Conservation (phyloP, 2,888 invertebrate species). For the Catocala nupta region DNA sequence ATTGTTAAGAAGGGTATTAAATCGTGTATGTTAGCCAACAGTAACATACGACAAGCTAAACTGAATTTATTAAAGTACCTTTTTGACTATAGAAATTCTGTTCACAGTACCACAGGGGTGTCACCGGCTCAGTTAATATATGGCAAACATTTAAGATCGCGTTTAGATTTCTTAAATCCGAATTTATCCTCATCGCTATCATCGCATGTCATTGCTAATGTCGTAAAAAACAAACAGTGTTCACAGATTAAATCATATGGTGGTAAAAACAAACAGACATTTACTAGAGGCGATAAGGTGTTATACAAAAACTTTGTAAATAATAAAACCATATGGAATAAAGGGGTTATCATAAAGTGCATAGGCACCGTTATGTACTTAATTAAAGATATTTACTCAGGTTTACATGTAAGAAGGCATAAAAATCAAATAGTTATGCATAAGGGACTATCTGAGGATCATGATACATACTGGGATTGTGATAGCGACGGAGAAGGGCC, state of each 20-base stretch:
- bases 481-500: background rate
- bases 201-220: no score
- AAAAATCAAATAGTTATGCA: background rate
- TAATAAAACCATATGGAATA: background rate
- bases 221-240: slow-evolving; percentile 7
- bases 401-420: background rate
- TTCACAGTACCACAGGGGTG: slow-evolving; percentile 7
- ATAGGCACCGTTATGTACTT: background rate
- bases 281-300: background rate
- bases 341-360: background rate
- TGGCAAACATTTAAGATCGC: slow-evolving; percentile 8
- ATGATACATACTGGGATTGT: background rate
- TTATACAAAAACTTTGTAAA: background rate
- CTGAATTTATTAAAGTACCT: slow-evolving; percentile 2
- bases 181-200: background rate
- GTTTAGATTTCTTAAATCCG: slow-evolving; percentile 9
- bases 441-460: background rate
- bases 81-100: slow-evolving; percentile 18
- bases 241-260: slow-evolving; percentile 14
- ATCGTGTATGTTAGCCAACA: background rate
- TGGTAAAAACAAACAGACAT: slow-evolving; percentile 4
- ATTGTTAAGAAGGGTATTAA: slow-evolving; percentile 12
- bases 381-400: background rate
- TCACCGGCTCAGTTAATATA: slow-evolving; percentile 13
- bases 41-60: background rate